phyloP scores from a whole-genome alignment of 2,888 invertebrate species.

The Seira ritae region DNA sequence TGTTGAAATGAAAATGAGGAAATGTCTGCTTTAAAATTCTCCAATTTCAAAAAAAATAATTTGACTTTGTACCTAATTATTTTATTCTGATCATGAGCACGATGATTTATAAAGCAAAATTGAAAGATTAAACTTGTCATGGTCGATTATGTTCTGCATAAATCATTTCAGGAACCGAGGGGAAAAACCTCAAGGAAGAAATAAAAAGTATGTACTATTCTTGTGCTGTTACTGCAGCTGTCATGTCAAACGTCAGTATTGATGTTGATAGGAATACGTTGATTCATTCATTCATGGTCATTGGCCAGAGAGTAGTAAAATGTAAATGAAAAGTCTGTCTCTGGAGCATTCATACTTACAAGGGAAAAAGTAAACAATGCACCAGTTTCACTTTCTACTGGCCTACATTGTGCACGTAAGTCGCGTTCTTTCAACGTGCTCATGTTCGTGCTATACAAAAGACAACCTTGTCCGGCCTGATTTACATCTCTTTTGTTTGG shows the following conservation, averaged over 20 bases:
- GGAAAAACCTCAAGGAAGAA: too few species aligned
- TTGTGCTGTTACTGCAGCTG: background rate
- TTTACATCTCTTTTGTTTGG: background rate
- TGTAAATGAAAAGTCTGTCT: background rate
- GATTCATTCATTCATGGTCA: slow-evolving; percentile 13
- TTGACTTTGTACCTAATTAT: too few species aligned
- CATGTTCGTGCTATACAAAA: slow-evolving; percentile 2
- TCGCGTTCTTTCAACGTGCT: background rate
- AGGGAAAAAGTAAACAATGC: slow-evolving; percentile 14
- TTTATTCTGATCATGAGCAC: too few species aligned
- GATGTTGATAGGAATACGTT: background rate
- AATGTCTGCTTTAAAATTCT: too few species aligned
- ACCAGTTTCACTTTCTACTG: slow-evolving; percentile 18
- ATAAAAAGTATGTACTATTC: too few species aligned
- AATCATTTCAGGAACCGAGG: too few species aligned
- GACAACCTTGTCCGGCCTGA: slow-evolving; percentile 15
- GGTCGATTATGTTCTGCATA: too few species aligned
- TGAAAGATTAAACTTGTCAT: too few species aligned
- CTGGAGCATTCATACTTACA: background rate
- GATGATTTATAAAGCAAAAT: too few species aligned
- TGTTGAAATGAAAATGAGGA: too few species aligned
- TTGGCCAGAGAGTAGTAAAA: too few species aligned
- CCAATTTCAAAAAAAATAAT: too few species aligned
- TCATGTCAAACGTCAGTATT: slow-evolving; percentile 3
- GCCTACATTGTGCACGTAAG: background rate